phyloP scores from a whole-genome alignment of 2,113 vertebrate genomes.

The Manacus vitellinus region DNA sequence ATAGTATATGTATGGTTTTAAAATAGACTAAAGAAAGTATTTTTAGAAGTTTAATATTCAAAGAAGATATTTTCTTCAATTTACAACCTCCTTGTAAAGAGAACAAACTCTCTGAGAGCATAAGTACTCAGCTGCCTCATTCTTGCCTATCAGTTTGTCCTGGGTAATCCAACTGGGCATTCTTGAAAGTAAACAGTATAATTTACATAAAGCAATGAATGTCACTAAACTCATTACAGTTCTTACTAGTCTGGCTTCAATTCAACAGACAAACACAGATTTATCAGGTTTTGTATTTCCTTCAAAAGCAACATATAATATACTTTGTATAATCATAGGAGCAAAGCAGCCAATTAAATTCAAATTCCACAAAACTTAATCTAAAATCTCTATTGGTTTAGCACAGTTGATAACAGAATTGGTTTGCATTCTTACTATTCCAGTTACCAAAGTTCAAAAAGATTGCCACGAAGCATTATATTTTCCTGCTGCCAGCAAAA shows the following conservation, averaged over 20 bases:
- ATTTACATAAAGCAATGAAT: not conserved
- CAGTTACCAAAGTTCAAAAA: not conserved
- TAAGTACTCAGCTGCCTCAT: not conserved
- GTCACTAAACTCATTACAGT: not conserved
- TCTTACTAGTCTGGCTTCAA: slow-evolving; percentile 3
- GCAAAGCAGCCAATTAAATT: not conserved
- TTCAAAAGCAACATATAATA: not conserved
- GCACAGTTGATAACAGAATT: not conserved
- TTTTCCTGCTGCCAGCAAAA: not conserved
- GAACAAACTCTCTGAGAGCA: not conserved
- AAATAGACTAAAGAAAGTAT: not conserved
- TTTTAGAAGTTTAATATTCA: not conserved
- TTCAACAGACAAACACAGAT: not conserved
- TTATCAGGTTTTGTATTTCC: not conserved
- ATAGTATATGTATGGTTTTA: not conserved
- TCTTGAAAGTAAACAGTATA: slow-evolving; percentile 1
- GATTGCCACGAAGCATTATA: not conserved
- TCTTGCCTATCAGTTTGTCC: not conserved
- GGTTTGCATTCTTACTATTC: not conserved
- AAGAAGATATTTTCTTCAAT: not conserved
- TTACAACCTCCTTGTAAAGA: not conserved
- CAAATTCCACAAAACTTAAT: not conserved
- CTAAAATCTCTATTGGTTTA: slow-evolving; percentile 2
- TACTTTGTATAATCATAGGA: not conserved
- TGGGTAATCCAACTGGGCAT: not conserved